Conservation (phyloP, 2,888 invertebrate genomes). For the Siphlonurus alternatus region DNA sequence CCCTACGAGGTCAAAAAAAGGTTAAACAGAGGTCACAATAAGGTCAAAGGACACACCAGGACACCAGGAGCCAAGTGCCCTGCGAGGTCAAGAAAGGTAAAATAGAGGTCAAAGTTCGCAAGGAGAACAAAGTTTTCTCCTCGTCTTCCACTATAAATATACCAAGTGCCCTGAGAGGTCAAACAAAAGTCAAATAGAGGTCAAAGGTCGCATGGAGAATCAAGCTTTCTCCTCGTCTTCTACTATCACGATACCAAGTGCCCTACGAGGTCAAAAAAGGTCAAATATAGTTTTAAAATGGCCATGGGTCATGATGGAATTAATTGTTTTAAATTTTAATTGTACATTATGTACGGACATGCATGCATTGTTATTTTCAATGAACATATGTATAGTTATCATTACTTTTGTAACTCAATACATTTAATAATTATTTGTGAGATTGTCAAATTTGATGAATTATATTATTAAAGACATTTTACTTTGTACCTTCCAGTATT, state of each 20-base stretch:
- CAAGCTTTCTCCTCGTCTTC: constrained; percentile 82
- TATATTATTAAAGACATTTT: too few species aligned
- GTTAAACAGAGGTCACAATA: background rate
- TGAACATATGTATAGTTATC: too few species aligned
- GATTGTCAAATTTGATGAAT: too few species aligned
- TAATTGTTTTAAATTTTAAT: too few species aligned
- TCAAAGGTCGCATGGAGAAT: constrained; percentile 42
- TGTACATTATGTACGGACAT: too few species aligned
- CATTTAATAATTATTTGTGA: too few species aligned
- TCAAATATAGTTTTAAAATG: too few species aligned
- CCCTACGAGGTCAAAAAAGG: constrained; percentile 38
- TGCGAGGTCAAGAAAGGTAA: constrained; percentile 26
- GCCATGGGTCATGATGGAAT: too few species aligned
- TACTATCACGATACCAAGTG: constrained; percentile 60
- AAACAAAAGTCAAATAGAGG: constrained; percentile 8
- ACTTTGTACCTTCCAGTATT: too few species aligned
- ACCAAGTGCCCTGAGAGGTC: constrained; percentile 50
- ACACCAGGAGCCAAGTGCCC: constrained; percentile 67
- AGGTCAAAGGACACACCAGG: too few species aligned
- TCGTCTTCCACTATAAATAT: constrained; percentile 69
- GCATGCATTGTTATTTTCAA: too few species aligned
- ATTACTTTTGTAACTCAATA: too few species aligned
- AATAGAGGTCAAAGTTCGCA: background rate
- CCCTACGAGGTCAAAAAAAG: constrained; percentile 33
- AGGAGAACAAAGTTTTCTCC: constrained; percentile 82